Percentiles rank a stretch among this genome's conserved stretches.
Evolutionary conservation across 2,113 vertebrate genomes (phyloP).

Genomic region (Conger conger): DNA sequence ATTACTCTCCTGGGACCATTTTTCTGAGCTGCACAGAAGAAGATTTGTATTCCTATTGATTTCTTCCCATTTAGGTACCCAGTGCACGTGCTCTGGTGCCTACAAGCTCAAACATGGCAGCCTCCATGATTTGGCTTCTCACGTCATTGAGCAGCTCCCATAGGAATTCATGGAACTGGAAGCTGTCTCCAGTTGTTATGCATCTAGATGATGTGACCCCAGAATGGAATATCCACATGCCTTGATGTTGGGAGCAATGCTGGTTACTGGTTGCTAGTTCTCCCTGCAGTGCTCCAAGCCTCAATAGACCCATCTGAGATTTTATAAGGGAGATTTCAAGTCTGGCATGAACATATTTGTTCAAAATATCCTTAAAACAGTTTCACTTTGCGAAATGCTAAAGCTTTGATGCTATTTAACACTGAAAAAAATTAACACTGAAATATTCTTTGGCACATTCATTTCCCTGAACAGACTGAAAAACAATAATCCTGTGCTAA

Average conservation of each 20-base stretch:
- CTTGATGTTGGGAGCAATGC: background rate
- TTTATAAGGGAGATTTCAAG: slow-evolving; percentile 25
- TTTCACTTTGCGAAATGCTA: slow-evolving; percentile 17
- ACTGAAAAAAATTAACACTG: slow-evolving; percentile 6
- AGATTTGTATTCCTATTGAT: too few species aligned
- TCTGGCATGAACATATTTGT: slow-evolving; percentile 2
- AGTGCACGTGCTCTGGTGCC: too few species aligned
- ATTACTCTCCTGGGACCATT: too few species aligned
- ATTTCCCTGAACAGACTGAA: slow-evolving; percentile 38
- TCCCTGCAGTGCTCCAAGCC: background rate
- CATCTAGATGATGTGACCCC: background rate
- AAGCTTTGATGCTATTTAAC: slow-evolving; percentile 21
- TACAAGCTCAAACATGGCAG: too few species aligned
- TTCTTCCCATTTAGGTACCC: too few species aligned
- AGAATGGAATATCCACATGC: background rate
- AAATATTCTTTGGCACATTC: slow-evolving; percentile 38
- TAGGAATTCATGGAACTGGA: too few species aligned
- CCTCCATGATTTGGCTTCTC: too few species aligned
- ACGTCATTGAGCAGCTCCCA: too few species aligned
- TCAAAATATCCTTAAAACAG: slow-evolving; percentile 14
- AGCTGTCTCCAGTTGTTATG: too few species aligned
- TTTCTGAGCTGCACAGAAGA: too few species aligned
- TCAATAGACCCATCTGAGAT: background rate
- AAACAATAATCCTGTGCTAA: slow-evolving; percentile 18
- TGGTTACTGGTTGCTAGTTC: background rate